Conservation (phyloP, 2,797 vertebrate genomes). For the Coranthus polyacanthus region DNA sequence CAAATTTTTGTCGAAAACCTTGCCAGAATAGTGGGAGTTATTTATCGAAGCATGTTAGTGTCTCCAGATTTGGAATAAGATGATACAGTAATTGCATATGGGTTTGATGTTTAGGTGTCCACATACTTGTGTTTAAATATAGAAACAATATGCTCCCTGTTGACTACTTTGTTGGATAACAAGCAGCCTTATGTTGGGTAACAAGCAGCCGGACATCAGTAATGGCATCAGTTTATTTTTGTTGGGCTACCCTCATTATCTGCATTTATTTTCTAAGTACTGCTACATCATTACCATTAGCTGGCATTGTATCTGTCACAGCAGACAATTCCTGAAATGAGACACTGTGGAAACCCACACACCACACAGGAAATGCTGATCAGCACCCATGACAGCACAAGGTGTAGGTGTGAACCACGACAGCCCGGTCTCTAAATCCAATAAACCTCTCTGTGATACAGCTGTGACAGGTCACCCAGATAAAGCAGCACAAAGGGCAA, state of each 20-base stretch:
- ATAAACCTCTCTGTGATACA: slow-evolving; percentile 69
- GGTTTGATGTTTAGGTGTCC: not conserved
- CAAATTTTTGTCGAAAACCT: slow-evolving; percentile 3
- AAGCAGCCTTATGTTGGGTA: slow-evolving; percentile 2
- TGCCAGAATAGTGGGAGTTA: not conserved
- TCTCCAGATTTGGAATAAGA: no score
- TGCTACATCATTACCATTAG: slow-evolving; percentile 28
- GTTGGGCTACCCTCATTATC: slow-evolving; percentile 17
- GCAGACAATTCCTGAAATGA: slow-evolving; percentile 34
- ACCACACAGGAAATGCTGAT: slow-evolving; percentile 56
- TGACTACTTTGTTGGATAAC: slow-evolving; percentile 9
- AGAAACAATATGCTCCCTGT: not conserved
- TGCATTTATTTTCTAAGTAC: slow-evolving; percentile 27
- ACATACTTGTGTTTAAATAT: not conserved
- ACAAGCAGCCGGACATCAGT: slow-evolving; percentile 3
- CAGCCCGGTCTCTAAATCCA: slow-evolving; percentile 64
- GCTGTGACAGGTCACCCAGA: slow-evolving; percentile 71
- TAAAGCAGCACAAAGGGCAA: slow-evolving; percentile 71
- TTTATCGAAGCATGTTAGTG: not conserved
- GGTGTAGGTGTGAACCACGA: slow-evolving; percentile 61
- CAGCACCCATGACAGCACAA: slow-evolving; percentile 55
- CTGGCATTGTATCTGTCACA: slow-evolving; percentile 13
- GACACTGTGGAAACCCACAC: slow-evolving; percentile 31
- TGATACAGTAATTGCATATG: no score
- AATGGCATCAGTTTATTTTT: slow-evolving; percentile 7